A percentile compares a stretch with the other conserved stretches of the same genome.
phyloP scores from a whole-genome alignment of 2,797 vertebrate genomes.

The Limosa lapponica region DNA sequence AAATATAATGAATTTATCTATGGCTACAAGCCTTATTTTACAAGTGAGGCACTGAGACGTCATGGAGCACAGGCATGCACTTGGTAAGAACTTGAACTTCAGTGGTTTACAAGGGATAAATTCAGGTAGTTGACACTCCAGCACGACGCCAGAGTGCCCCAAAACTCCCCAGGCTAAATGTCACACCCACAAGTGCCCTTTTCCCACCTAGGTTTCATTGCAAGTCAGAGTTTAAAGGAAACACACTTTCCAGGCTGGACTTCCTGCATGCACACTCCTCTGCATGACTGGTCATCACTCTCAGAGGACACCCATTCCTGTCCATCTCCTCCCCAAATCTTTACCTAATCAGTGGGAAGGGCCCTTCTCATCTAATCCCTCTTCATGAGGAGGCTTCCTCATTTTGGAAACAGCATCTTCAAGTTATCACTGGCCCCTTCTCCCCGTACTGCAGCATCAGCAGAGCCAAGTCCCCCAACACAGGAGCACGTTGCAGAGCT shows the following conservation, averaged over 20 bases:
- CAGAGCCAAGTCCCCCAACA: background rate
- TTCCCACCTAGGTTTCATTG: background rate
- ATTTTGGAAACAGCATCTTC: background rate
- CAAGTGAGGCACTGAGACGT: background rate
- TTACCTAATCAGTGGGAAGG: background rate
- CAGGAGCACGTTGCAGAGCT: background rate
- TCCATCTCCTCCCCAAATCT: background rate
- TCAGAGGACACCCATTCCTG: background rate
- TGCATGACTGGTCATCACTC: background rate
- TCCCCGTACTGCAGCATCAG: background rate
- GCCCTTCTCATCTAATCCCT: background rate
- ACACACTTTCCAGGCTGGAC: background rate
- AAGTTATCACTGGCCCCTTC: background rate
- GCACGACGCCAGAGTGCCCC: background rate
- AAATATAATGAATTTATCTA: background rate
- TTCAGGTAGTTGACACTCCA: background rate
- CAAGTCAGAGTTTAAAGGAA: background rate
- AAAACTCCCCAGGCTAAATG: background rate
- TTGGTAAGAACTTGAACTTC: background rate
- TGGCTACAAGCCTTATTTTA: background rate
- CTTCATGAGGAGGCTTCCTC: background rate
- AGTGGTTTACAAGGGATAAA: background rate
- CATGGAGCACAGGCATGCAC: accelerated
- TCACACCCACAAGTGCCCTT: background rate
- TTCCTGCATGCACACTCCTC: background rate